A percentile compares a stretch with the other conserved stretches of the same genome.
Conservation (phyloP, 2,113 vertebrate species). For the Mormyrus iriodes region DNA sequence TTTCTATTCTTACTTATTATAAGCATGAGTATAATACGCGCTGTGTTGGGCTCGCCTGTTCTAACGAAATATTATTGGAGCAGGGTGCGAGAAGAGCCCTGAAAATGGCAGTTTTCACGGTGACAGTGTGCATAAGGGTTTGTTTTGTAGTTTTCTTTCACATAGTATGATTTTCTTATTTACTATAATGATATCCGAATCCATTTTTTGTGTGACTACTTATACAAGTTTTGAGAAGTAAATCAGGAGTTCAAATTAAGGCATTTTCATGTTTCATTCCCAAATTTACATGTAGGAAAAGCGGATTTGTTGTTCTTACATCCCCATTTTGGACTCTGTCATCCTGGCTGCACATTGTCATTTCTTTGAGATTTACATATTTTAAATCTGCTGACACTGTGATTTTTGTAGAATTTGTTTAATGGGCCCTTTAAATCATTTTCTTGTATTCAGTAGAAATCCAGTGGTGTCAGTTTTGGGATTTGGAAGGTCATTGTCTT, state of each 20-base stretch:
- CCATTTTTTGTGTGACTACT: neutral
- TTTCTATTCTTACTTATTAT: neutral
- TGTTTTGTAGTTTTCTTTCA: neutral
- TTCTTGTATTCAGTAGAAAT: conserved; percentile 5
- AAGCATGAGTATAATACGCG: neutral
- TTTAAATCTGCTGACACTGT: conserved; percentile 3
- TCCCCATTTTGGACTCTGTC: neutral
- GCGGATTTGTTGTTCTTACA: neutral
- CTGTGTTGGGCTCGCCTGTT: neutral
- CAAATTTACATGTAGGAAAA: conserved; percentile 19
- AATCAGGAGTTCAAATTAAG: conserved; percentile 1
- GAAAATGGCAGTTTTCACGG: neutral
- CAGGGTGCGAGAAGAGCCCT: no score
- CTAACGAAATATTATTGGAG: neutral
- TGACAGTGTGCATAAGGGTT: neutral
- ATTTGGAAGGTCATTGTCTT: neutral
- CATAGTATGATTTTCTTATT: neutral
- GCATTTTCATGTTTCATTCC: neutral
- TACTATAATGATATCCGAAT: neutral
- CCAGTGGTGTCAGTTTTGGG: neutral
- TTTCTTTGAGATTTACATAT: conserved; percentile 19
- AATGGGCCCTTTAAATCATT: neutral
- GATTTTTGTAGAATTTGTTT: conserved; percentile 17
- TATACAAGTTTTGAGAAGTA: neutral
- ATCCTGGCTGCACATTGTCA: neutral